Evolutionary conservation across 2,113 vertebrate genomes (phyloP), one percentile per base, ranked within the genome.

Genomic region (Phoxinus phoxinus): DNA sequence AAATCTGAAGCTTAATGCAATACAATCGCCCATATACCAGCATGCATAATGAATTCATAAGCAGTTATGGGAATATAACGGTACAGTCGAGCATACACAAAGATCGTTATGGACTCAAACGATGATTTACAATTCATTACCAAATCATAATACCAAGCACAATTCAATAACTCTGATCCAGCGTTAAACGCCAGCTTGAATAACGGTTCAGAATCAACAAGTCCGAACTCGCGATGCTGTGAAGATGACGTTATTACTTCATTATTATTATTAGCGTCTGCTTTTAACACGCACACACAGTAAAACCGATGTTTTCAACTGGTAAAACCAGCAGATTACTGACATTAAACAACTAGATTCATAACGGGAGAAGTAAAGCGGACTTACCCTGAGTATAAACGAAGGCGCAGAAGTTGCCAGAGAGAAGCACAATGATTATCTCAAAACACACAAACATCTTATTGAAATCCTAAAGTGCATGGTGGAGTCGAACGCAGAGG

Each of bases 381-480:
- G 37, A 94, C 95, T 95, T 84, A 95, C 95, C 94, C 94, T 95
- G 95, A 92, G 94, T 92, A 89, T 88, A 87, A 90, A 91, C 87
- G 86, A 88, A 85, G 67, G 81, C 84, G 93, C 67, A 89, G 53
- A 94, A 91, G 93, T 91, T 92, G 61, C 91, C 86, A 81, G 91
- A 91, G 83, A 95, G 90, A 82, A 95, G 88, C 83, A 94, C 91
- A 88, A 88, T 87, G 90, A 87, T 87, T 86, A 94, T 94, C 91
- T 93, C 91, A 78, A 91, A 90, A 94, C 91, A 94, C 91, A 91
- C 92, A 91, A 91, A 93, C 95, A 95, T 95, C 94, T 95, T 95
- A 94, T 84, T 92, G 90, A 89, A 89, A 86, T 94, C 92, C 92
- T 91, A 92, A 92, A 94, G 93, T 89, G 92, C 95, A 95, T 95